Conservation (phyloP, 2,888 invertebrate genomes). For the Gastrophysa polygoni region DNA sequence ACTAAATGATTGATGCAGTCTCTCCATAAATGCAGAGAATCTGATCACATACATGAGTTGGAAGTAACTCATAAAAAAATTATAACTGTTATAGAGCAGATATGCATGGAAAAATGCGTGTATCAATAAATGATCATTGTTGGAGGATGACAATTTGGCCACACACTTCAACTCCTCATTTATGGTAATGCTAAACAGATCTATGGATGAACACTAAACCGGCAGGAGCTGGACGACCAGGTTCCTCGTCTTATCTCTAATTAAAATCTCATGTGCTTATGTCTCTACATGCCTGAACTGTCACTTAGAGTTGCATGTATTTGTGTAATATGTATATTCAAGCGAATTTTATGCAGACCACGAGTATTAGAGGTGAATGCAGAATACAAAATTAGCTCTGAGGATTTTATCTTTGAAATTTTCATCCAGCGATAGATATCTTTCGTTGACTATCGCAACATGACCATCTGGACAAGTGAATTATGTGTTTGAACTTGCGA, state of each 20-base stretch:
- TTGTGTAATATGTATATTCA: conserved; percentile 52
- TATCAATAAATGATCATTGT: no score
- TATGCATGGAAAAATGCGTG: no score
- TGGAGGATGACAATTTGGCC: conserved; percentile 4
- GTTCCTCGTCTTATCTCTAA: conserved; percentile 50
- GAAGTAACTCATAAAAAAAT: no score
- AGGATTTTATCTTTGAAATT: conserved; percentile 40
- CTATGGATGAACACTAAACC: conserved; percentile 22
- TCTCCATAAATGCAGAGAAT: no score
- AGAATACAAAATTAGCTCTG: conserved; percentile 42
- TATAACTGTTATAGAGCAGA: no score
- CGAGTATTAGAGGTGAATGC: conserved; percentile 43
- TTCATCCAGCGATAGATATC: conserved; percentile 39
- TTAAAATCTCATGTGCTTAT: conserved; percentile 53
- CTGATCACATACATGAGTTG: no score
- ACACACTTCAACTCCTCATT: conserved; percentile 14
- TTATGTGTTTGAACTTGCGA: conserved; percentile 15
- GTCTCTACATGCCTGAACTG: conserved; percentile 51
- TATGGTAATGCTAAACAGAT: conserved; percentile 28
- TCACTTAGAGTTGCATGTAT: conserved; percentile 50
- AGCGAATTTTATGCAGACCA: conserved; percentile 48
- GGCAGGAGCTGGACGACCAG: conserved; percentile 35
- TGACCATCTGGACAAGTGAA: conserved; percentile 30
- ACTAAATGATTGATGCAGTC: no score
- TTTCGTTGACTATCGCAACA: conserved; percentile 34